Base-by-base conservation (phyloP, 2,113 vertebrate genomes). In the Trichomycterus rosablanca region DNA sequence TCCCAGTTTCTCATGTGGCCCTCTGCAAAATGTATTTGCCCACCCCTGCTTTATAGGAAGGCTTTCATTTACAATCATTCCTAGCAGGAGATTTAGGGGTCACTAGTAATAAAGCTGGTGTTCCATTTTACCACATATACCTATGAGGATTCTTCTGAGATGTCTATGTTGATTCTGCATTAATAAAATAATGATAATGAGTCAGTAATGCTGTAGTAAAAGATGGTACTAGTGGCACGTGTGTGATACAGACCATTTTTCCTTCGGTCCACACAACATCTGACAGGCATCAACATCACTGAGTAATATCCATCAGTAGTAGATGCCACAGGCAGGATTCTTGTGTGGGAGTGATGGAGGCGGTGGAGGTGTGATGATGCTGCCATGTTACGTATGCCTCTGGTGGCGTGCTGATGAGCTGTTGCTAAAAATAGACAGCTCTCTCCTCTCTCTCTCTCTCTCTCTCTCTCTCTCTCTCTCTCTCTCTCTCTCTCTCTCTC, bases 361-460 rank as follows among this genome's bases (percentile, higher is more conserved):
- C 1, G 32, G 8, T 19, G 10, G 18, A 34, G 48, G 40, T 53
- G 53, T 46, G 51, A 35, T 11, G 30, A 45, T 54, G 50, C 50
- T 24, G 50, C 28, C 52, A 66, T 26, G 11, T 46, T 57, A 43
- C 73, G 61, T 60, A 28, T 66, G 51, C 66, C 61, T 64, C 73
- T 73, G 76, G 72, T 78, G 75, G 43, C 71, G 70, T 32, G 62
- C 69, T 72, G 54, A 66, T 67, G 43, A 34, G 69, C 69, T 64
- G 30, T 45, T 69, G 77, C 72, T 79, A 78, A 76, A 79, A 72
- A 76, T 83, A 86, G 35, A 78, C 55, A 22, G 35, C 8, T 53
- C 64, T 19, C 71, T 40, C 6, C 39, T 0, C 34, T 73, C 61
- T 56, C 50, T 75, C 72, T 60, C 68, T 66, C 61, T 66, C 59